Base-by-base conservation (phyloP, 92 coral and sea anemone genomes). In the Anthopleura xanthogrammica region DNA sequence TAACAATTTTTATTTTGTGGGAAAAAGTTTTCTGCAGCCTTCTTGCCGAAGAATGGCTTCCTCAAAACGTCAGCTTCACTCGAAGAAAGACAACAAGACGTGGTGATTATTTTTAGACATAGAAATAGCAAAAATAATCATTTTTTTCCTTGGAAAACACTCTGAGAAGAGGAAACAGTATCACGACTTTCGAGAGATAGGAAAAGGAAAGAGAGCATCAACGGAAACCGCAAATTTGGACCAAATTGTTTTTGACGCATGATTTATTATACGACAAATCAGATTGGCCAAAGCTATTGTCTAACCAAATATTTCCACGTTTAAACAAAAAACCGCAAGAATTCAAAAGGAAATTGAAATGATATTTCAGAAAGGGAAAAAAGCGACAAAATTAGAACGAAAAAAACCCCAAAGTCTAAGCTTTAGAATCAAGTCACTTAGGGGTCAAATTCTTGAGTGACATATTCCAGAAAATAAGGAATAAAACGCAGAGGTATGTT, bases 251-350 rank as follows among this genome's bases (percentile, higher is more conserved):
- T 68, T 68, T 68, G 74, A 68, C 74, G 29, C 41, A 29, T 68
- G 8, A 68, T 68, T 68, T 23, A 68, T 68, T 36, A 68, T 68
- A 23, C 72, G 3, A n/a, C 74, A 68, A 68, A 68, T 68, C 74
- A 68, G 5, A 9, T 29, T 68, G 8, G 29, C 29, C 41, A 43
- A n/a, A 68, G 7, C 74, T 16, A 68, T 68, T 68, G 74, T 68
- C 16, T 42, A 68, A 68, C 17, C 42, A 68, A 36, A 68, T 68
- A 29, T 2, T 68, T 29, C 40, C 74, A 68, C 74, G 74, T 68
- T 9, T 9, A 24, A 36, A 68, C 74, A 68, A 68, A 68, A n/a
- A 5, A 68, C 74, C 74, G 17, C 74, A 68, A 68, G 70, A 62
- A 62, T 62, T 62, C 70, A 62, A 36, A 36, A 36, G 74, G 74